Evolutionary conservation across 1,140 invertebrate species (phyloP).

Genomic region (Pinna nobilis): DNA sequence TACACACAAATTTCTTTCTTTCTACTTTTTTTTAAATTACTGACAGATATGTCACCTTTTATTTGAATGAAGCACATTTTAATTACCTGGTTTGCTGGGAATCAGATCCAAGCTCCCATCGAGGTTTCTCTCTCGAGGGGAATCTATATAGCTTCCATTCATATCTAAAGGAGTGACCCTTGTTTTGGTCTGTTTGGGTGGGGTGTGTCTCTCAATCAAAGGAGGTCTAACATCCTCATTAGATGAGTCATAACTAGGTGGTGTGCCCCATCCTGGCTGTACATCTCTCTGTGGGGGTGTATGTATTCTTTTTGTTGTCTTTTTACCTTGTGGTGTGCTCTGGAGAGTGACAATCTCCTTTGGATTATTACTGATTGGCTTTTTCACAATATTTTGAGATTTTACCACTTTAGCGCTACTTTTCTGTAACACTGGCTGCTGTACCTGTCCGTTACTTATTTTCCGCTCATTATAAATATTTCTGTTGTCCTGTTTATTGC

Average conservation of each 20-base stretch:
- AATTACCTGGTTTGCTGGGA: no score
- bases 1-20: no score
- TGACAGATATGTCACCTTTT: no score
- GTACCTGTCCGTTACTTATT: background rate
- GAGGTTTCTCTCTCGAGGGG: no score
- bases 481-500: background rate
- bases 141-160: constrained; percentile 11
- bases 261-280: background rate
- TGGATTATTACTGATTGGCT: constrained; percentile 7
- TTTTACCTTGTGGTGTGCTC: constrained; percentile 1
- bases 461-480: background rate
- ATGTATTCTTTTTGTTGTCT: background rate
- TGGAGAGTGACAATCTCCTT: constrained; percentile 19
- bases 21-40: no score
- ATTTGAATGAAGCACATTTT: no score
- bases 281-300: background rate
- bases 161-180: background rate
- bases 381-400: background rate
- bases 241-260: background rate
- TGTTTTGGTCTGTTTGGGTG: constrained; percentile 27
- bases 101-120: no score
- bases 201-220: constrained; percentile 51
- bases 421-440: background rate
- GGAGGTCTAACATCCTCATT: background rate
- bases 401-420: background rate